Evolutionary conservation across 2,113 vertebrate genomes (phyloP), one percentile per base, ranked within the genome.

Genomic region (Halcyon senegalensis): DNA sequence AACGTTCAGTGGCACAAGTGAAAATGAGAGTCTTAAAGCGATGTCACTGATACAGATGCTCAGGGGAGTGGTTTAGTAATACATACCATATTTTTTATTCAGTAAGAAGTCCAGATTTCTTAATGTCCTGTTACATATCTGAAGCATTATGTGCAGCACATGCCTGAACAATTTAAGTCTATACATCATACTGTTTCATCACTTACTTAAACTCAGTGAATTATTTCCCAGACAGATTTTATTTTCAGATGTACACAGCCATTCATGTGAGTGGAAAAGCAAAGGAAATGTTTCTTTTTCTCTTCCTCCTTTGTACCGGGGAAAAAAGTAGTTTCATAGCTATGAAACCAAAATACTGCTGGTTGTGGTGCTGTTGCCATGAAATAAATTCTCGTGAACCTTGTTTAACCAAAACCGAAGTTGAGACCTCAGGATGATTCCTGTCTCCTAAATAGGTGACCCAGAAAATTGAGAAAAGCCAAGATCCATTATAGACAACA

Each of bases 171-270:
- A 84, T 96, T 87, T 95, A 89, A 95, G 55, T 90, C 84, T 86
- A 76, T 92, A 96, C 62, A 93, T 95, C 90, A 95, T 64, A 58
- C 62, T 93, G 75, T 95, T 97, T 96, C 91, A 91, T 86, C 95
- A 95, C 88, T 94, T 84, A 92, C 90, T 95, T 95, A 88, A 91
- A 92, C 50, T 35, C 73, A 24, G 79, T 94, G 80, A 95, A 85
- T 95, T 96, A 94, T 96, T 96, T 96, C 88, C 62, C 81, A 93
- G 75, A 1, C 69, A 96, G 86, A 87, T 91, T 95, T 92, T 94
- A 67, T 79, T 95, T 95, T 97, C 96, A 96, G 69, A 90, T 50
- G 62, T 74, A 84, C 31, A 70, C 59, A 83, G 21, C 64, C 68
- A 91, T 89, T 62, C 78, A 41, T 67, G 43, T 63, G 75, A 93